Evolutionary conservation across 2,888 invertebrate species (phyloP).

Genomic region (Ceriagrion tenellum): DNA sequence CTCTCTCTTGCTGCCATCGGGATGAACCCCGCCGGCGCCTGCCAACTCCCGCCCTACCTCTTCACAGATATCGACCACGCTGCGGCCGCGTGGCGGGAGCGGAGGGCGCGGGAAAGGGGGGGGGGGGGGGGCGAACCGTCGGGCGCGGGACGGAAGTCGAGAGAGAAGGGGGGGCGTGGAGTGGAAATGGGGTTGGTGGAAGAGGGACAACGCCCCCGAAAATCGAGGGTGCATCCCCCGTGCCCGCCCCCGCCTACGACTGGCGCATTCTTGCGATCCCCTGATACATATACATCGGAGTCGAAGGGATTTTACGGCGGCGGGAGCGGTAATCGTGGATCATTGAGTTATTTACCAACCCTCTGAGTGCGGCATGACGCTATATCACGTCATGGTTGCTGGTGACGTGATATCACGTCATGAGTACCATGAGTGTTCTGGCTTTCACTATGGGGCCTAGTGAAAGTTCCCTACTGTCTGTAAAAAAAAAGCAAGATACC

Average conservation of each 20-base stretch:
- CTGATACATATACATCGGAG: background rate
- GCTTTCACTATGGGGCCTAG: too few relatives aligned
- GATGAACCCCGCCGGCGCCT: background rate
- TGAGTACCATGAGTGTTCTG: too few relatives aligned
- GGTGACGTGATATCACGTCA: too few relatives aligned
- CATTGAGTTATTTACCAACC: too few relatives aligned
- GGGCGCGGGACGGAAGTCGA: background rate
- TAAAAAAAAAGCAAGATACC: too few relatives aligned
- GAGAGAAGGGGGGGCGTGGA: background rate
- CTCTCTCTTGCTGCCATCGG: background rate
- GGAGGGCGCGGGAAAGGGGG: background rate
- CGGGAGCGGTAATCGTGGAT: too few relatives aligned
- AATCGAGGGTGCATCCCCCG: background rate
- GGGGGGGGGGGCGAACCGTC: background rate
- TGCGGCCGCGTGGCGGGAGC: background rate
- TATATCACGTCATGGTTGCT: too few relatives aligned
- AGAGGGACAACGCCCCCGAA: slow-evolving; percentile 31
- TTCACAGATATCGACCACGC: background rate
- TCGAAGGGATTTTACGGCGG: too few relatives aligned
- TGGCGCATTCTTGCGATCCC: slow-evolving; percentile 2
- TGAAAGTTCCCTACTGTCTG: too few relatives aligned
- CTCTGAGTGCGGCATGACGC: too few relatives aligned
- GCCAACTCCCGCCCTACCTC: background rate
- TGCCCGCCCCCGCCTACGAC: background rate
- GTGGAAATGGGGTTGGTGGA: background rate